Evolutionary conservation across 1,140 invertebrate species (phyloP).

Genomic region (Zaprionus ghesquierei): DNA sequence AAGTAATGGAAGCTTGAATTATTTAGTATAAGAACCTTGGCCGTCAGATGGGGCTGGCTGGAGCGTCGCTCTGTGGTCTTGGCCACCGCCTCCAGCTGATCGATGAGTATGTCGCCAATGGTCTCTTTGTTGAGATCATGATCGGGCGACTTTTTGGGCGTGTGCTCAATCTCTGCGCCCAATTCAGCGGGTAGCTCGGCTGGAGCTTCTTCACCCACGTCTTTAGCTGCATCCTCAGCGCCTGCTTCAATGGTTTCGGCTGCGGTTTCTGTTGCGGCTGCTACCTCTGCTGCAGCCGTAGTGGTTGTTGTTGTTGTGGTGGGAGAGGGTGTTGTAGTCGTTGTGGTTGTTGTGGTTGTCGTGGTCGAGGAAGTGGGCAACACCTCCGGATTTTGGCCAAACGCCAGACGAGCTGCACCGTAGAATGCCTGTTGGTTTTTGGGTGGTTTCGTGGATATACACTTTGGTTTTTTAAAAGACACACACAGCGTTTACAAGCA

Average conservation of each 20-base stretch:
- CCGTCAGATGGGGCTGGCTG: slow-evolving; percentile 50
- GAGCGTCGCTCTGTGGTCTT: slow-evolving; percentile 65
- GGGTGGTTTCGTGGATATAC: slow-evolving; percentile 78
- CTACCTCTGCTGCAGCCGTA: slow-evolving; percentile 20
- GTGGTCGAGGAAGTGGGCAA: slow-evolving; percentile 68
- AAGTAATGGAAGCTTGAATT: not conserved
- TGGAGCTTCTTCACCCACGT: not conserved
- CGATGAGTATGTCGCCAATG: slow-evolving; percentile 62
- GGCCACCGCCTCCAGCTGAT: slow-evolving; percentile 59
- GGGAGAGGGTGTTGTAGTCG: slow-evolving; percentile 35
- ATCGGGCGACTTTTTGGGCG: not conserved
- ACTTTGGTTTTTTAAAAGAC: slow-evolving; percentile 73
- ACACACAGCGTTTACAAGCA: slow-evolving; percentile 66
- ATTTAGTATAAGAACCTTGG: slow-evolving; percentile 66
- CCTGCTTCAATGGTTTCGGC: not conserved
- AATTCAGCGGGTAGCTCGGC: not conserved
- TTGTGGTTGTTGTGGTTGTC: slow-evolving; percentile 44
- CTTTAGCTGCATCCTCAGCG: not conserved
- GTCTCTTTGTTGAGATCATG: slow-evolving; percentile 69
- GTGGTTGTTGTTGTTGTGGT: slow-evolving; percentile 47
- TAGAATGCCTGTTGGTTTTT: slow-evolving; percentile 79
- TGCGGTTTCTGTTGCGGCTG: not conserved
- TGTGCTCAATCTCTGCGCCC: not conserved
- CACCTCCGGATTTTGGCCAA: slow-evolving; percentile 80
- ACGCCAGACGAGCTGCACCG: slow-evolving; percentile 78